Percentiles rank a stretch among this genome's conserved stretches.
Conservation (phyloP, 2,113 vertebrate genomes). For the Aptenodytes patagonicus region DNA sequence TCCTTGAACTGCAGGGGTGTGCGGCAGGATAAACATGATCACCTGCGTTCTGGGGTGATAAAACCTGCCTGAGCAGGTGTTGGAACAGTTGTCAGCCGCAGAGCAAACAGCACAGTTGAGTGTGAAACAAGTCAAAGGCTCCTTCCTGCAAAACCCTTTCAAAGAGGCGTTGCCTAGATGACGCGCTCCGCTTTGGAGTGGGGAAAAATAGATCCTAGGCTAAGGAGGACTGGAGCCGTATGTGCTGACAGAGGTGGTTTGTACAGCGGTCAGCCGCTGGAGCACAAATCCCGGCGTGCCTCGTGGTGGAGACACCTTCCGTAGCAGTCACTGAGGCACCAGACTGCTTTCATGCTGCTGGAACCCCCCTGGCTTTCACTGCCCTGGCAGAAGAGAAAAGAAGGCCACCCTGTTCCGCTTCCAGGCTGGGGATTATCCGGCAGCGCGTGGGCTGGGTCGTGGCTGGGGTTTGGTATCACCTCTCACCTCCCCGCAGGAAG, state of each 20-base stretch:
- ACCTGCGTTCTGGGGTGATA: neutral
- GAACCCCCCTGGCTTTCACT: neutral
- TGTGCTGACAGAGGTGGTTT: neutral
- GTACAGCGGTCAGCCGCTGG: neutral
- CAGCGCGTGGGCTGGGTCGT: fast-evolving
- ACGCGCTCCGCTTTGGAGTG: neutral
- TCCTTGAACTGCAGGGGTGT: neutral
- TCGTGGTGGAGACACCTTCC: neutral
- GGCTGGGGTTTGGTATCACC: neutral
- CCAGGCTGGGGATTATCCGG: neutral
- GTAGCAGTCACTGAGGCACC: neutral
- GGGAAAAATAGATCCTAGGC: neutral
- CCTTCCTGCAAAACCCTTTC: neutral
- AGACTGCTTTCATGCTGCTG: neutral
- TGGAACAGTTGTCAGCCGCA: neutral
- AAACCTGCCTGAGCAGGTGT: neutral
- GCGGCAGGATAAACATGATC: neutral
- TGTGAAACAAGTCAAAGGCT: neutral
- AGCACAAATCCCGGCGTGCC: neutral
- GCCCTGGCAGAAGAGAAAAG: neutral
- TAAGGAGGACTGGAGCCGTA: neutral
- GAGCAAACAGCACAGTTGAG: neutral
- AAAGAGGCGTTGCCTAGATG: neutral
- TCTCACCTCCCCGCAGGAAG: constrained; percentile 39
- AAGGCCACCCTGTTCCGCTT: neutral